These are phyloP conservation scores for Auanema sp. DNA, from an alignment of 2,888 invertebrate genomes.

Conservation along the genomic window DNA sequence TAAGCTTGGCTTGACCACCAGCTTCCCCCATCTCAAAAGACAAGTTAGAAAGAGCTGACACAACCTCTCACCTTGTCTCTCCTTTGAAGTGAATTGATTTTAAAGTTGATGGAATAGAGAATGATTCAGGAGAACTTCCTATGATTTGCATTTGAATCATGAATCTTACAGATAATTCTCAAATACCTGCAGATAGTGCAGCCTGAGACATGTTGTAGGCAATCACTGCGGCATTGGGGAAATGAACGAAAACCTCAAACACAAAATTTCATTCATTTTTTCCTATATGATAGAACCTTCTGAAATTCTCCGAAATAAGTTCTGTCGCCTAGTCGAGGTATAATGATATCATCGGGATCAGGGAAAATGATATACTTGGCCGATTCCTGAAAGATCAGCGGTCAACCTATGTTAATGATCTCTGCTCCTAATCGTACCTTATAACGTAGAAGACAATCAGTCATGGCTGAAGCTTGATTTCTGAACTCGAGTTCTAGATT, in stretches of 20 bases:
- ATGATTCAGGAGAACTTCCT: conserved; percentile 6
- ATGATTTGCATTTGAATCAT: not conserved
- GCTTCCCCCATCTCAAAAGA: conserved; percentile 34
- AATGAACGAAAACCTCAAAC: conserved; percentile 30
- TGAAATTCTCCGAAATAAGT: conserved; percentile 50
- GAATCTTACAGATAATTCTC: not conserved
- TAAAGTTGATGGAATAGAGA: conserved; percentile 8
- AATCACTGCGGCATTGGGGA: conserved; percentile 37
- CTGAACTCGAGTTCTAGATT: conserved; percentile 57
- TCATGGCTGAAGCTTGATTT: conserved; percentile 59
- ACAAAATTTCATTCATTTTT: not conserved
- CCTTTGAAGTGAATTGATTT: conserved; percentile 12
- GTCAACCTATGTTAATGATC: not conserved
- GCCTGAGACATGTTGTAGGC: conserved; percentile 42
- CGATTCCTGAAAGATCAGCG: conserved; percentile 35
- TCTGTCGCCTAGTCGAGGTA: conserved; percentile 39
- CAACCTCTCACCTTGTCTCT: conserved; percentile 9
- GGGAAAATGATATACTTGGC: conserved; percentile 49
- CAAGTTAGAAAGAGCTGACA: not conserved
- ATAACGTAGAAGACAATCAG: conserved; percentile 55
- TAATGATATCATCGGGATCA: conserved; percentile 51
- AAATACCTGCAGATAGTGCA: conserved; percentile 13
- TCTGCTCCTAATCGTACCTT: conserved; percentile 30
- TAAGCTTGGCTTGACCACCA: conserved; percentile 36
- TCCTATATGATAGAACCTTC: conserved; percentile 14